phyloP scores from a whole-genome alignment of 2,797 vertebrate species.

The Protonibea diacanthus region DNA sequence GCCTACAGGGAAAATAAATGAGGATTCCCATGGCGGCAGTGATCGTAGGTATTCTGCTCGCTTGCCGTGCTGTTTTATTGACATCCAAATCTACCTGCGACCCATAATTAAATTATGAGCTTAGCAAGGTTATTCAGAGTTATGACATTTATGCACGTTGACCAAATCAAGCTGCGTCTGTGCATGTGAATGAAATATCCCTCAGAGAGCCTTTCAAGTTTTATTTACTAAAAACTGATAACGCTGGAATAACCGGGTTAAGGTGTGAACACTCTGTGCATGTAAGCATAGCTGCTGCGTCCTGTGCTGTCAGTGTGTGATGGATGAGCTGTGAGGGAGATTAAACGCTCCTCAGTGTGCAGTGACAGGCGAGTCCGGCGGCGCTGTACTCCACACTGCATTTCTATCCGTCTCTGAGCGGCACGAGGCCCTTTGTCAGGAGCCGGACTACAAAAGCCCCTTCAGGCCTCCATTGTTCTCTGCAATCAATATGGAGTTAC shows the following conservation, averaged over 20 bases:
- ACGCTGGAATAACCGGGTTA: conserved; percentile 26
- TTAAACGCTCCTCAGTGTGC: conserved; percentile 73
- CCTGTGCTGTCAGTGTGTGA: conserved; percentile 65
- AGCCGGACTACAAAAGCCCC: conserved; percentile 52
- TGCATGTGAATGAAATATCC: conserved; percentile 18
- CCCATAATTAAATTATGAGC: conserved; percentile 59
- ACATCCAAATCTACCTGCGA: conserved; percentile 56
- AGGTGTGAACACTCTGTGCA: conserved; percentile 26
- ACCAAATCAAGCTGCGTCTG: conserved; percentile 19
- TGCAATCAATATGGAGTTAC: conserved; percentile 54
- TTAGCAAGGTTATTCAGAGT: conserved; percentile 49
- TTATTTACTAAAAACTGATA: conserved; percentile 17
- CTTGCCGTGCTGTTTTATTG: conserved; percentile 38
- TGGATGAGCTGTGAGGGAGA: conserved; percentile 72
- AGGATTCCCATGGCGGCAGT: conserved; percentile 34
- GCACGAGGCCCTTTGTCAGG: conserved; percentile 35
- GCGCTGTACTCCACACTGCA: conserved; percentile 32
- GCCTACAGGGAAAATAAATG: conserved; percentile 49
- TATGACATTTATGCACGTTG: conserved; percentile 34
- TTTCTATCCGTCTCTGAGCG: conserved; percentile 41
- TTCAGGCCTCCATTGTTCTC: conserved; percentile 58
- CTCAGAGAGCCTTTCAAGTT: neutral
- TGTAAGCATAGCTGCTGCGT: conserved; percentile 60
- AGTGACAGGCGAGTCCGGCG: conserved; percentile 66
- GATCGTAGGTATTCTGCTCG: neutral